phyloP scores from a whole-genome alignment of 2,797 vertebrate genomes.

The Microctenopoma lineatum region DNA sequence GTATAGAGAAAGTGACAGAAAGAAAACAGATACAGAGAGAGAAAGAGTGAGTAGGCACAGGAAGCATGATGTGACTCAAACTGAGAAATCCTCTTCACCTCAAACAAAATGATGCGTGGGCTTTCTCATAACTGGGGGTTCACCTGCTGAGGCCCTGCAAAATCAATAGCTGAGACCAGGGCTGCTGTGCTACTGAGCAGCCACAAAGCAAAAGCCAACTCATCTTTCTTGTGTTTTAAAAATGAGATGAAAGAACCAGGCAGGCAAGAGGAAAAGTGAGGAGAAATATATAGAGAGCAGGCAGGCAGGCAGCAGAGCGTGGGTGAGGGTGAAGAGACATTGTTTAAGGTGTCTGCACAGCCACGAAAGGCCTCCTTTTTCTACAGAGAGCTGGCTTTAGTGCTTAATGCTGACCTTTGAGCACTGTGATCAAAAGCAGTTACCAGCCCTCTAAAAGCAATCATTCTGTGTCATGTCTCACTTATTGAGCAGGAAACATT shows the following conservation, averaged over 20 bases:
- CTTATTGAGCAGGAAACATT: slow-evolving; percentile 14
- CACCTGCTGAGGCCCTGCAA: slow-evolving; percentile 73
- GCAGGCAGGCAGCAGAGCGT: not conserved
- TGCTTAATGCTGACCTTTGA: slow-evolving; percentile 41
- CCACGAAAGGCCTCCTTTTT: slow-evolving; percentile 23
- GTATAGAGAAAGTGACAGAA: slow-evolving; percentile 10
- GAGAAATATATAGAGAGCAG: slow-evolving; percentile 8
- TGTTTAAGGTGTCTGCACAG: slow-evolving; percentile 31
- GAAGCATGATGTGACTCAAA: slow-evolving; percentile 83
- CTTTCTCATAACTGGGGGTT: slow-evolving; percentile 71
- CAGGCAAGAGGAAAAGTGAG: slow-evolving; percentile 5
- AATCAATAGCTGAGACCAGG: slow-evolving; percentile 63
- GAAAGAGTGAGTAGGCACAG: slow-evolving; percentile 76
- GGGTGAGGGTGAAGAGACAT: slow-evolving; percentile 3
- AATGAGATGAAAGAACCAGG: slow-evolving; percentile 40
- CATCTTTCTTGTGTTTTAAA: slow-evolving; percentile 48
- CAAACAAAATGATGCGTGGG: slow-evolving; percentile 76
- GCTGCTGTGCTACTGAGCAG: slow-evolving; percentile 42
- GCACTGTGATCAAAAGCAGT: slow-evolving; percentile 28
- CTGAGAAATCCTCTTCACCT: slow-evolving; percentile 81
- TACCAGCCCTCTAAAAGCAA: slow-evolving; percentile 26
- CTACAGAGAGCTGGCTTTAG: slow-evolving; percentile 4
- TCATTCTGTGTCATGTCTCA: not conserved
- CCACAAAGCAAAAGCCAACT: slow-evolving; percentile 36
- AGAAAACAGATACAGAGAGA: slow-evolving; percentile 21